Evolutionary conservation across 2,888 invertebrate species (phyloP).

Genomic region (Lepidocyrtoides sp.): DNA sequence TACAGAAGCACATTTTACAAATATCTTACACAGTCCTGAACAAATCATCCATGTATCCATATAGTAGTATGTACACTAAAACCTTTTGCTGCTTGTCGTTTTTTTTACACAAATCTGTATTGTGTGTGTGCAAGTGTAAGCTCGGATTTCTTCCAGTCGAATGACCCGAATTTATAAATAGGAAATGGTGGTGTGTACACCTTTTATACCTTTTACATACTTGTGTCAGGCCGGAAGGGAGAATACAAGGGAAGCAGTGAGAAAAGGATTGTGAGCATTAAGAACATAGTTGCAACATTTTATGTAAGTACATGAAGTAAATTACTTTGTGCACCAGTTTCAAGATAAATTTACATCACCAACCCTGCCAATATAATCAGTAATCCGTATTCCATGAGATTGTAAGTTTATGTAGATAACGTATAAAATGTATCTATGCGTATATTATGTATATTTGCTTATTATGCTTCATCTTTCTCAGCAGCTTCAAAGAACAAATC

Average conservation of each 20-base stretch:
- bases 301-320: slow-evolving; percentile 36
- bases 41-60: slow-evolving; percentile 46
- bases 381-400: slow-evolving; percentile 62
- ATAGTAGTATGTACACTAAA: neutral
- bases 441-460: neutral
- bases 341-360: slow-evolving; percentile 66
- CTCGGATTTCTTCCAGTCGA: slow-evolving; percentile 64
- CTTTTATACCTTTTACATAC: neutral
- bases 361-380: slow-evolving; percentile 63
- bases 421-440: too few species aligned
- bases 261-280: slow-evolving; percentile 21
- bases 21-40: slow-evolving; percentile 17
- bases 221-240: neutral
- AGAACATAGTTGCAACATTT: slow-evolving; percentile 13
- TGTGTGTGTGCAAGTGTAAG: neutral
- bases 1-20: slow-evolving; percentile 26
- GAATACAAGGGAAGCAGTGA: neutral
- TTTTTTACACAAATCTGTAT: slow-evolving; percentile 22
- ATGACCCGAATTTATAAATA: slow-evolving; percentile 36
- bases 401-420: neutral
- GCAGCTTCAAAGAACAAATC: slow-evolving; percentile 23
- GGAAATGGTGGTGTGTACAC: slow-evolving; percentile 32
- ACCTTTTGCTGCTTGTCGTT: neutral
- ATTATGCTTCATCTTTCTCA: neutral
- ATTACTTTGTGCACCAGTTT: slow-evolving; percentile 61